phyloP scores from a whole-genome alignment of 2,797 vertebrate species.

The Gadopsis bispinosus region DNA sequence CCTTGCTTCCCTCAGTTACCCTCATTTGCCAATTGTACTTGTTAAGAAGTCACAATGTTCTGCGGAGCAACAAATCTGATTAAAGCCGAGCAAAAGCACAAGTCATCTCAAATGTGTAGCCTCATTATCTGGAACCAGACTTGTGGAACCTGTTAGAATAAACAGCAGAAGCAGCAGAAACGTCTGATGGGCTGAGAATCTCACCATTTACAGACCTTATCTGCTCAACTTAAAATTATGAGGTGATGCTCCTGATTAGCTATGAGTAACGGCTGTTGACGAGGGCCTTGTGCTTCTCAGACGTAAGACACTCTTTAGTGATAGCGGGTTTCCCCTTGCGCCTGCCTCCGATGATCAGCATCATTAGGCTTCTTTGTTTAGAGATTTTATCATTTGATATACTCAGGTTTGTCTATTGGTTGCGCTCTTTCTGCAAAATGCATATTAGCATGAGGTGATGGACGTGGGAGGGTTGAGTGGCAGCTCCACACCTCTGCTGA shows the following conservation, averaged over 20 bases:
- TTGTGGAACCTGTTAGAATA: constrained; percentile 73
- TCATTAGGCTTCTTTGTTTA: constrained; percentile 62
- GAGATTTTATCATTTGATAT: constrained; percentile 55
- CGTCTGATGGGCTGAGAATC: constrained; percentile 48
- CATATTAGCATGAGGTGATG: constrained; percentile 17
- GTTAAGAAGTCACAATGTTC: constrained; percentile 84
- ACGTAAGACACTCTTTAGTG: constrained; percentile 62
- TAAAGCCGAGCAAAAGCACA: constrained; percentile 72
- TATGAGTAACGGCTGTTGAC: constrained; percentile 58
- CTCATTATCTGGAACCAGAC: constrained; percentile 68
- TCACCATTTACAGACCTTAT: constrained; percentile 59
- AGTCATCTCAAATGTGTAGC: constrained; percentile 77
- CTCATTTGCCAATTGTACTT: constrained; percentile 79
- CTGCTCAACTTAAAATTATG: constrained; percentile 65
- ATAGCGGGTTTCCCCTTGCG: constrained; percentile 67
- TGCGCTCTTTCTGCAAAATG: constrained; percentile 9
- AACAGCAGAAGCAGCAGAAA: constrained; percentile 64
- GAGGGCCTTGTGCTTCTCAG: constrained; percentile 62
- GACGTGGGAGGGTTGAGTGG: constrained; percentile 38
- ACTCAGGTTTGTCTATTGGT: constrained; percentile 34
- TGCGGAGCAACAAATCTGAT: constrained; percentile 75
- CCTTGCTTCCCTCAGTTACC: constrained; percentile 63
- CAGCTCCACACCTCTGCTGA: constrained; percentile 56
- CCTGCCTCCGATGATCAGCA: constrained; percentile 60
- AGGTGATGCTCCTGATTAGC: constrained; percentile 69